phyloP scores from a whole-genome alignment of 2,888 invertebrate species.

The Harpagoxenus sublaevis region DNA sequence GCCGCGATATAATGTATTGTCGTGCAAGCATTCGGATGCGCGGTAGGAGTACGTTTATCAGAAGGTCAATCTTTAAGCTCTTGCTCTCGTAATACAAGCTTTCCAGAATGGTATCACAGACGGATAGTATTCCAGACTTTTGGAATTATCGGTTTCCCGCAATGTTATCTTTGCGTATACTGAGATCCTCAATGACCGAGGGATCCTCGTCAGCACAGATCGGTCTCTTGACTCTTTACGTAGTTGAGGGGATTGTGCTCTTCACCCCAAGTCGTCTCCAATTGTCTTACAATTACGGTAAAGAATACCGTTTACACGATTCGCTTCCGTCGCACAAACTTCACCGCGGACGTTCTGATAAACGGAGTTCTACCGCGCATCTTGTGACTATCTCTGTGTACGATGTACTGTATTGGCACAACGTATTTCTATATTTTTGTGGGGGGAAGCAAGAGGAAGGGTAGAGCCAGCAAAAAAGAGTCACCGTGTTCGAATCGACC shows the following conservation, averaged over 20 bases:
- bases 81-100: background rate
- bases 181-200: background rate
- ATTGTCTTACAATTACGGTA: constrained; percentile 7
- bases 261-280: background rate
- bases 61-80: constrained; percentile 15
- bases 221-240: background rate
- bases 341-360: constrained; percentile 37
- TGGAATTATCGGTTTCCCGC: background rate
- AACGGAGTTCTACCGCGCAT: constrained; percentile 52
- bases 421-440: constrained; percentile 79
- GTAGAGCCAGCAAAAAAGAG: constrained; percentile 86
- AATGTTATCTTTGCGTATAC: background rate
- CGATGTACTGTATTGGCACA: constrained; percentile 72
- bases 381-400: constrained; percentile 58
- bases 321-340: background rate
- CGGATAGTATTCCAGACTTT: constrained; percentile 21
- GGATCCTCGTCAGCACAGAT: background rate
- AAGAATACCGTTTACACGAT: constrained; percentile 11
- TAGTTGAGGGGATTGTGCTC: background rate
- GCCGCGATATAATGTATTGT: constrained; percentile 31
- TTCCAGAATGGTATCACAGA: constrained; percentile 13
- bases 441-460: constrained; percentile 86
- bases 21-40: constrained; percentile 43
- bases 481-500: constrained; percentile 75
- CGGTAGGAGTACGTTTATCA: constrained; percentile 49